phyloP scores from a whole-genome alignment of 2,113 vertebrate species.

The Salvelinus fontinalis region DNA sequence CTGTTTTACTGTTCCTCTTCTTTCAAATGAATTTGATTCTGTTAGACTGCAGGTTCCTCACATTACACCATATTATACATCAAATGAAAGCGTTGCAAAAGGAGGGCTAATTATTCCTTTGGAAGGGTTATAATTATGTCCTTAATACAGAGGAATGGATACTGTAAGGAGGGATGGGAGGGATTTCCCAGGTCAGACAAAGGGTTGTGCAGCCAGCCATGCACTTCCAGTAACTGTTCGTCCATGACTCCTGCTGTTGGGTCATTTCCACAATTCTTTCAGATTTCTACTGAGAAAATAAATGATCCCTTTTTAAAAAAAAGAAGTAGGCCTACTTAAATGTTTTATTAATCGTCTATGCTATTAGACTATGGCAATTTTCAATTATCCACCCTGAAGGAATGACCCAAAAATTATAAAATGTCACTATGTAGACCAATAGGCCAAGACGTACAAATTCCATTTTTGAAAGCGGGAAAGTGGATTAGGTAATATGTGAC shows the following conservation, averaged over 20 bases:
- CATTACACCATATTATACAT: constrained; percentile 52
- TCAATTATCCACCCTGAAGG: too few species aligned
- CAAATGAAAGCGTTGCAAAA: constrained; percentile 48
- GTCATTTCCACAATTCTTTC: constrained; percentile 36
- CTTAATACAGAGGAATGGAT: constrained; percentile 58
- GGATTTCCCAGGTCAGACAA: constrained; percentile 49
- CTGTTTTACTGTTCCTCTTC: constrained; percentile 30
- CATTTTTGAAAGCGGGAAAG: constrained; percentile 49
- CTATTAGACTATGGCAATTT: too few species aligned
- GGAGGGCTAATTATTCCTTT: constrained; percentile 66
- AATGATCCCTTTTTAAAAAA: too few species aligned
- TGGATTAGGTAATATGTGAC: constrained; percentile 62
- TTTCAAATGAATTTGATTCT: constrained; percentile 61
- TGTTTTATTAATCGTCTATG: too few species aligned
- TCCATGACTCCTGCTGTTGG: constrained; percentile 30
- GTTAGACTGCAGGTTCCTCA: constrained; percentile 54
- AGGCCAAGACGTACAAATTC: too few species aligned
- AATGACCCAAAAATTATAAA: too few species aligned
- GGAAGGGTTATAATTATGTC: constrained; percentile 67
- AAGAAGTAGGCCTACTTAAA: too few species aligned
- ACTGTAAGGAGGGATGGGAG: constrained; percentile 28
- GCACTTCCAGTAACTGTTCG: constrained; percentile 26
- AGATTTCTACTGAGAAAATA: too few species aligned
- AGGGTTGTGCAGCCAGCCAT: constrained; percentile 34
- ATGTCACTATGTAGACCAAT: not conserved